A percentile compares a stretch with the other conserved stretches of the same genome.
These are phyloP conservation scores for Columba guinea DNA, from an alignment of 2,797 vertebrate genomes.

Conservation along the genomic window DNA sequence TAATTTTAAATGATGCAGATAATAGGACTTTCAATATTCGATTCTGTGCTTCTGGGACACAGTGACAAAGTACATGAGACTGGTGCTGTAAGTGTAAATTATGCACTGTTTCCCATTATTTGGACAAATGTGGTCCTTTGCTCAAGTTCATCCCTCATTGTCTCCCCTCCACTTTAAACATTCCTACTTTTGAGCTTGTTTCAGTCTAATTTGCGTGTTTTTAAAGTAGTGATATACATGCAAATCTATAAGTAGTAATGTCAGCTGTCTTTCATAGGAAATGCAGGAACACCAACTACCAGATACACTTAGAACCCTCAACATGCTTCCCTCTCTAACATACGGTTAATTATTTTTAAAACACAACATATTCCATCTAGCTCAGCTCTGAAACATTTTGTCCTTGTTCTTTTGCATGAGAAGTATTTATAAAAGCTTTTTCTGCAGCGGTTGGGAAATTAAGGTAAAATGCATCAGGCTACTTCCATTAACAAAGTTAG, in stretches of 20 bases:
- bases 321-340: background rate
- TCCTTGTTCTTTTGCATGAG: background rate
- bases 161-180: background rate
- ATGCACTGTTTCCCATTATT: background rate
- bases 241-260: background rate
- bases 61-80: background rate
- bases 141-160: background rate
- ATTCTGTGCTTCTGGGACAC: background rate
- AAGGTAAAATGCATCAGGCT: background rate
- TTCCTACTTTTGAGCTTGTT: background rate
- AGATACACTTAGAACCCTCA: background rate
- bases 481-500: slow-evolving; percentile 36
- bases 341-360: background rate
- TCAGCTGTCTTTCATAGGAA: background rate
- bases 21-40: background rate
- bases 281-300: background rate
- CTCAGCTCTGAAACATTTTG: background rate
- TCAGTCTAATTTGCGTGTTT: background rate
- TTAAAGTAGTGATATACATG: background rate
- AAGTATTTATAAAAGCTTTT: background rate
- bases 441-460: background rate
- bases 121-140: background rate
- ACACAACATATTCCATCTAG: background rate
- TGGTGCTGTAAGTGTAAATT: background rate
- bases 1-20: background rate